Percentiles rank a stretch among this genome's conserved stretches.
Conservation (phyloP, 2,797 vertebrate genomes). For the Halcyon badia region DNA sequence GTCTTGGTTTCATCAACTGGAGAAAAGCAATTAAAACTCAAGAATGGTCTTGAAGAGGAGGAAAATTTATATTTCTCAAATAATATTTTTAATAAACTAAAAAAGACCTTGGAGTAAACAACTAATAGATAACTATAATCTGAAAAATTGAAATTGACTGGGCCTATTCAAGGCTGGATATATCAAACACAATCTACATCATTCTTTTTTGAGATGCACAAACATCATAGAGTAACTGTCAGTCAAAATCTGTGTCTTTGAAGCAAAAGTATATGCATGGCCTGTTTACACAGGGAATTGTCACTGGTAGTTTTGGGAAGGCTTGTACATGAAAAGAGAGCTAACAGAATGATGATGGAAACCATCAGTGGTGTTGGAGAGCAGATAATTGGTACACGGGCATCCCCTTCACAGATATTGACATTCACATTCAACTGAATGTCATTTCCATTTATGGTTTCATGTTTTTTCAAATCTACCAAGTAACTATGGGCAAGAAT, state of each 20-base stretch:
- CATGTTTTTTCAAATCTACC: background rate
- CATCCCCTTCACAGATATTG: background rate
- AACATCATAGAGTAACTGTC: background rate
- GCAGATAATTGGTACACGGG: background rate
- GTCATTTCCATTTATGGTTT: background rate
- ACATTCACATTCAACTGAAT: background rate
- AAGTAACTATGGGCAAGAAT: background rate
- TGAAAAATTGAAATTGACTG: background rate
- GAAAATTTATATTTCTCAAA: background rate
- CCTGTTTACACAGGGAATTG: background rate
- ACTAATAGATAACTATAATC: background rate
- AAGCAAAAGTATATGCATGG: background rate
- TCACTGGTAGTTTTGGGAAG: background rate
- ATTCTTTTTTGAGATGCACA: background rate
- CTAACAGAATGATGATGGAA: background rate
- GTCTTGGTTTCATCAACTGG: background rate
- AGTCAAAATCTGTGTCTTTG: background rate
- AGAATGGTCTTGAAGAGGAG: background rate
- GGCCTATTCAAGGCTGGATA: background rate
- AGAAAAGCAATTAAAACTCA: background rate
- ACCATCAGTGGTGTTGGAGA: rapidly evolving
- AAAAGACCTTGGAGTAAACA: background rate
- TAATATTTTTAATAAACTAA: background rate
- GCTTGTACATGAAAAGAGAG: background rate
- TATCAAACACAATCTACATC: background rate